Evolutionary conservation across 1,140 invertebrate species (phyloP).

Genomic region (Polyergus mexicanus): DNA sequence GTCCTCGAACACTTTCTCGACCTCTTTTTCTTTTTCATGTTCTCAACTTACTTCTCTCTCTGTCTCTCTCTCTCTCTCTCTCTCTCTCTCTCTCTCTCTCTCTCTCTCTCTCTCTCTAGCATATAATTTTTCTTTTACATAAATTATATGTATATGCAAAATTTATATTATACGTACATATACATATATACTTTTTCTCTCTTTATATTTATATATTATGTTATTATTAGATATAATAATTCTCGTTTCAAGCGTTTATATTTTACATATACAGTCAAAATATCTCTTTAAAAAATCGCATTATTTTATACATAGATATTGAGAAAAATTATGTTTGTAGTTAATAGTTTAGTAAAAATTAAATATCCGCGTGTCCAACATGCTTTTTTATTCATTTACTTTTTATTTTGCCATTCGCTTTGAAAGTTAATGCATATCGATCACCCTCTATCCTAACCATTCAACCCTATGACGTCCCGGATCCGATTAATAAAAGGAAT

Average conservation of each 20-base stretch:
- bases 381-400: constrained; percentile 11
- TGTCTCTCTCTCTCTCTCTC: neutral
- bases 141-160: neutral
- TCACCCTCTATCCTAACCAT: constrained; percentile 54
- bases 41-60: constrained; percentile 9
- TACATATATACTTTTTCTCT: neutral
- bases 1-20: constrained; percentile 65
- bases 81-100: no score
- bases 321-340: no score
- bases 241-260: neutral
- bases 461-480: constrained; percentile 69
- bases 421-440: constrained; percentile 45
- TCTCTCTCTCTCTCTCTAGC: neutral
- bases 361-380: neutral
- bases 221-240: no score
- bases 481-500: constrained; percentile 85
- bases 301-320: no score
- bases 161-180: no score
- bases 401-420: constrained; percentile 47
- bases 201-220: neutral
- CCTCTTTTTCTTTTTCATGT: constrained; percentile 43
- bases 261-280: neutral
- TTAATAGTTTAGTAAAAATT: neutral
- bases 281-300: no score
- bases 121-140: neutral